A percentile compares a stretch with the other conserved stretches of the same genome.
Evolutionary conservation across 2,113 vertebrate genomes (phyloP).

Genomic region (Taxidea taxus): DNA sequence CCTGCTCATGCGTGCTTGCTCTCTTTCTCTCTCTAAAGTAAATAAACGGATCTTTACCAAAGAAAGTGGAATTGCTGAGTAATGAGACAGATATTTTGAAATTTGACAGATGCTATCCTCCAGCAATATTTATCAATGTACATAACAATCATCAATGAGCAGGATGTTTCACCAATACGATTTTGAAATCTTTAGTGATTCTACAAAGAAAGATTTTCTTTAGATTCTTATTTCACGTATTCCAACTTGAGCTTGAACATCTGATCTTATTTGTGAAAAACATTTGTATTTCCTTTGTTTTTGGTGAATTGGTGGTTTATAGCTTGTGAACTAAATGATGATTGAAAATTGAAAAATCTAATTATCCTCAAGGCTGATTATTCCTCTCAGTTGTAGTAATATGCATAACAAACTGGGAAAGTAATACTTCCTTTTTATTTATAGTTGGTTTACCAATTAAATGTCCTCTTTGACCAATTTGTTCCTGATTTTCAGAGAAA

Average conservation of each 20-base stretch:
- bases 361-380: not conserved
- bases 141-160: not conserved
- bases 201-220: not conserved
- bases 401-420: not conserved
- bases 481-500: slow-evolving; percentile 34
- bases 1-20: not conserved
- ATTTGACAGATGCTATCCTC: not conserved
- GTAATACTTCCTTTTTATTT: not conserved
- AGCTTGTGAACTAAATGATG: not conserved
- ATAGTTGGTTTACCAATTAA: slow-evolving; percentile 8
- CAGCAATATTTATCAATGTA: not conserved
- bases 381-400: not conserved
- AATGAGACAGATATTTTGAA: not conserved
- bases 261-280: not conserved
- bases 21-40: not conserved
- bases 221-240: not conserved
- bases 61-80: not conserved
- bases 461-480: not conserved
- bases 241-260: not conserved
- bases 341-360: not conserved
- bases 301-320: not conserved
- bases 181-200: not conserved
- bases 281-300: not conserved
- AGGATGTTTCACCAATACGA: not conserved
- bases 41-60: not conserved